Base-by-base conservation (phyloP, 1,140 invertebrate species). In the Notospermus geniculatus region DNA sequence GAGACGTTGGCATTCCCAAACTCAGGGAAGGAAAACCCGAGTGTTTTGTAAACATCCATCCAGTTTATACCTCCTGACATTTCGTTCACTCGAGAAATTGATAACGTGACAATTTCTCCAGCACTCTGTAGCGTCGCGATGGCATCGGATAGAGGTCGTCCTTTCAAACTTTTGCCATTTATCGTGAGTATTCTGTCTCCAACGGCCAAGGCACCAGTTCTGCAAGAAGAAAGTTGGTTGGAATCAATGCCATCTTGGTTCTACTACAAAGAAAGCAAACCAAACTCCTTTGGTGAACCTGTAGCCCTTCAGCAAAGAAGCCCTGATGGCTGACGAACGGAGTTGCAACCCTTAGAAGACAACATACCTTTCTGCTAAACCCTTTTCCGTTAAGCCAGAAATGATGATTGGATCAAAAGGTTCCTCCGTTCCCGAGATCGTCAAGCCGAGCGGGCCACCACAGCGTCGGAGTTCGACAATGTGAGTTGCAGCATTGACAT, bases 381-480 rank as follows among this genome's bases (percentile, higher is more conserved):
- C 91, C 67, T 89, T 84, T 66, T 83, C 75, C 23, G 82, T 83
- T 19, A 94, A 80, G 28, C 88, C 88, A 57, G 91, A 92, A 27
- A 94, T 87, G 52, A 90, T 83, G 55, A 94, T 91, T 9, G 91
- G 88, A 74, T 92, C 90, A 36, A 85, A 86, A 0, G 88, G 86
- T 68, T 92, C 90, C 76, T 93, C 91, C 62, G 89, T 92, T 13
- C 91, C 91, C 2, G 91, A 89, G 67, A 94, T 88, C 0, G 91
- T 94, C 25, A 95, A 88, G 9, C 92, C 92, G 29, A 95, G 80
- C 0, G 91, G 88, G 1, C 91, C 91, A 22, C 77, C 76, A 39
- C 64, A 67, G 29, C 75, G 67, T 59, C 84, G 83, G 39, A 90
- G 74, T 74, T 89, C 87, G 9, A 90, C 87, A 0, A 87, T 87